Percentiles rank a stretch among this genome's conserved stretches.
Evolutionary conservation across 2,797 vertebrate genomes (phyloP).

Genomic region (Halcyon smyrnensis): DNA sequence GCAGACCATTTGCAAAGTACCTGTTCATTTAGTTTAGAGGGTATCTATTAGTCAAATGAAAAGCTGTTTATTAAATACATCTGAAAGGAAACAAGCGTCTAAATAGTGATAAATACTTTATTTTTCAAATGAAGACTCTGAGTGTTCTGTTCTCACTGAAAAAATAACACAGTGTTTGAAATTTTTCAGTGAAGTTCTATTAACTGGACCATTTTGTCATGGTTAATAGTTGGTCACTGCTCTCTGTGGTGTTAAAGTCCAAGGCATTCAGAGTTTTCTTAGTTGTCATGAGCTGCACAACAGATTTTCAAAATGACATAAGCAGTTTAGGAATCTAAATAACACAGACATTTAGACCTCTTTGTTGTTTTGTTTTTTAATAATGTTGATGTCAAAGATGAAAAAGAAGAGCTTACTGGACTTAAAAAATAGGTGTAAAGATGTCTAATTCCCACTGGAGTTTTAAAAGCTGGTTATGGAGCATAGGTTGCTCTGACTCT

Average conservation of each 20-base stretch:
- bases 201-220: neutral
- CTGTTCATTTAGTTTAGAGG: neutral
- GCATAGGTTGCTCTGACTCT: neutral
- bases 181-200: neutral
- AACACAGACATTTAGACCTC: accelerated
- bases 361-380: neutral
- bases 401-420: neutral
- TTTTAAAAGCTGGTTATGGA: neutral
- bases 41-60: neutral
- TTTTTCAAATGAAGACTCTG: neutral
- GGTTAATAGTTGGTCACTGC: neutral
- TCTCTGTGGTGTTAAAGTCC: neutral
- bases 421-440: neutral
- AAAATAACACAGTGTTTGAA: neutral
- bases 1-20: neutral
- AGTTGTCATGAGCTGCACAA: neutral
- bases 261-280: neutral
- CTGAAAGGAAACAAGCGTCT: neutral
- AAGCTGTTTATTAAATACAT: neutral
- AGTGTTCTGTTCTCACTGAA: neutral
- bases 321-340: neutral
- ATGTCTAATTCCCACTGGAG: neutral
- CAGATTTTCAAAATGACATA: neutral
- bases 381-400: neutral
- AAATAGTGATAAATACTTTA: neutral